Evolutionary conservation across 2,888 invertebrate species (phyloP), one percentile per base, ranked within the genome.

Genomic region (Amorpha juglandis): DNA sequence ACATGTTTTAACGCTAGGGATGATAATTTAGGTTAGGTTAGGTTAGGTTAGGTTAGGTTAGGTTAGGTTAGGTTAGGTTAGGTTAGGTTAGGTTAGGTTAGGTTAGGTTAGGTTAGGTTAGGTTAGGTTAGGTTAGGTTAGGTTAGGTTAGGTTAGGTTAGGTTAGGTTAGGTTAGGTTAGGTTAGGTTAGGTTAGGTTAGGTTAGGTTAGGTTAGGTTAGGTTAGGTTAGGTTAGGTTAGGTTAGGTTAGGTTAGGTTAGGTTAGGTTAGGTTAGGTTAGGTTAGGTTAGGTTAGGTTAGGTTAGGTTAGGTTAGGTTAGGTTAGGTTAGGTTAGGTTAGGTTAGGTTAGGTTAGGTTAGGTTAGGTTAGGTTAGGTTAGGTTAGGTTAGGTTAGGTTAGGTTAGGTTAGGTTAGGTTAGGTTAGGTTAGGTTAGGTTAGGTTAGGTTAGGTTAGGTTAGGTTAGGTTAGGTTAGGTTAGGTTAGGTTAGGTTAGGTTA

Each of bases 31-130:
- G 67, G 64, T 64, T 67, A 63, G 66, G 66, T 66, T 66, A 51
- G 66, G 66, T 66, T 66, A 55, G 66, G 66, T 66, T 66, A 63
- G 66, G 66, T 66, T 66, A 63, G 66, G 66, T 66, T 66, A 55
- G 66, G 66, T 66, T 66, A 55, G 65, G 65, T 66, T 66, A 63
- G 66, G 66, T 66, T 66, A 55, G 63, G 66, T 66, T 67, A 58
- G 67, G 67, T 63, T 63, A 63, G 67, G 67, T 67, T 67, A 63
- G 67, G 67, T 67, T 67, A 53, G 67, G 67, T 63, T 63, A 55
- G 42, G 27, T 42, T 42, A 48, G 63, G 21, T 35, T 19, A 42
- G 48, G 27, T 21, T 21, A 42, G 63, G 63, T 63, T 35, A 35
- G 47, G 35, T 35, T 21, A 63, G 47, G 27, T 42, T 21, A 48